Percentiles rank a stretch among this genome's conserved stretches.
Conservation (phyloP, 1,140 invertebrate species). For the Protaetia brevitarsis region DNA sequence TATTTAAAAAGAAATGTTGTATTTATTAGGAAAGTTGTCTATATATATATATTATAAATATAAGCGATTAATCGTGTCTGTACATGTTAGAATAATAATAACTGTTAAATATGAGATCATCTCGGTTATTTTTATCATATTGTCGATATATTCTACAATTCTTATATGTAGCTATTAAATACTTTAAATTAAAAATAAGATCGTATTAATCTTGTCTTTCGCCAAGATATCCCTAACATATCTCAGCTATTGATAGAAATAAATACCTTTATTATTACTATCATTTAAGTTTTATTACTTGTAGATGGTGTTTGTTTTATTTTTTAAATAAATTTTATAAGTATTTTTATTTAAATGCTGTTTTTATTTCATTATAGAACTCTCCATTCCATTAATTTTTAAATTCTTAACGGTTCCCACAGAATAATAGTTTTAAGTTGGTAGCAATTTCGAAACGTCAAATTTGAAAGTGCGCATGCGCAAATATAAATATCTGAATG, state of each 20-base stretch:
- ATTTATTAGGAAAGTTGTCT: not conserved
- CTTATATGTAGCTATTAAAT: not conserved
- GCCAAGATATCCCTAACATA: not conserved
- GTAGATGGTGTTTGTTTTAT: constrained; percentile 4
- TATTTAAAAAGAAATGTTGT: not conserved
- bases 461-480: not conserved
- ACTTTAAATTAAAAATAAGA: not conserved
- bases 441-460: not conserved
- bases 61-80: not conserved
- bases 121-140: not conserved
- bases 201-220: not conserved
- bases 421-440: not conserved
- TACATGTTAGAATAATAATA: not conserved
- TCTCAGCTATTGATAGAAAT: not conserved
- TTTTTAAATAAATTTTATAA: not conserved
- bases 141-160: not conserved
- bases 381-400: not conserved
- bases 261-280: too few species aligned
- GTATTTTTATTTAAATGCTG: not conserved
- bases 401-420: not conserved
- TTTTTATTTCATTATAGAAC: not conserved
- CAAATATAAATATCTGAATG: not conserved
- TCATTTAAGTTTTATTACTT: too few species aligned
- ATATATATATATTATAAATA: not conserved
- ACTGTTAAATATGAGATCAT: not conserved